These are phyloP conservation scores for Drosophila bifasciata DNA, from an alignment of 1,140 invertebrate species.

Conservation along the genomic window DNA sequence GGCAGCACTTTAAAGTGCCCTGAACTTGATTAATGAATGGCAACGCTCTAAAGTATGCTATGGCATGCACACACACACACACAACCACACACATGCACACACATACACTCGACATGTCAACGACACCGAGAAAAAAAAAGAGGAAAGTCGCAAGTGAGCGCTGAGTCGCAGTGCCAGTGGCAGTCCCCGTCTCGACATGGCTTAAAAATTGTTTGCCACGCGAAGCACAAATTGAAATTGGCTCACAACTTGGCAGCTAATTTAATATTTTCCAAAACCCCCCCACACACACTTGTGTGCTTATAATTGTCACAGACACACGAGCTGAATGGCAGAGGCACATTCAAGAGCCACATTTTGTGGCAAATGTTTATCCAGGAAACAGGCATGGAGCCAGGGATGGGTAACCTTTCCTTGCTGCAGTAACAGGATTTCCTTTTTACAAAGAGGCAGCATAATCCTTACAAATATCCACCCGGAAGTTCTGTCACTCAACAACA, in stretches of 20 bases:
- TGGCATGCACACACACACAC: slow-evolving; percentile 36
- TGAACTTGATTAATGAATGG: slow-evolving; percentile 80
- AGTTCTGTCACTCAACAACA: too few relatives aligned
- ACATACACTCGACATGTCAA: slow-evolving; percentile 62
- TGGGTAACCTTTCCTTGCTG: too few relatives aligned
- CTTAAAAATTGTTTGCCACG: slow-evolving; percentile 47
- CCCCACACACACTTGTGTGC: background rate
- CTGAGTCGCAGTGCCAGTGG: too few relatives aligned
- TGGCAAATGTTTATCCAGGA: background rate
- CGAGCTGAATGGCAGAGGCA: slow-evolving; percentile 21
- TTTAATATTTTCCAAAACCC: slow-evolving; percentile 48
- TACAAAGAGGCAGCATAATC: background rate
- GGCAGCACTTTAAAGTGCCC: slow-evolving; percentile 73
- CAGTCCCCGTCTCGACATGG: slow-evolving; percentile 8
- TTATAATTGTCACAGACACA: slow-evolving; percentile 51
- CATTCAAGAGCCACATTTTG: slow-evolving; percentile 28
- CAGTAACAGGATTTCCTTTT: background rate
- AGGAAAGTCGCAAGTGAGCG: background rate
- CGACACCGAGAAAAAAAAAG: slow-evolving; percentile 50
- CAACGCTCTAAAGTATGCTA: slow-evolving; percentile 73
- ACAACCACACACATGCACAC: slow-evolving; percentile 10
- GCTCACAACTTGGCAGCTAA: slow-evolving; percentile 74
- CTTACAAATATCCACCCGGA: too few relatives aligned
- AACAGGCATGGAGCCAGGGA: too few relatives aligned
- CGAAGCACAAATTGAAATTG: slow-evolving; percentile 69